Evolutionary conservation across 2,888 invertebrate genomes (phyloP).

Genomic region (Myathropa florea): DNA sequence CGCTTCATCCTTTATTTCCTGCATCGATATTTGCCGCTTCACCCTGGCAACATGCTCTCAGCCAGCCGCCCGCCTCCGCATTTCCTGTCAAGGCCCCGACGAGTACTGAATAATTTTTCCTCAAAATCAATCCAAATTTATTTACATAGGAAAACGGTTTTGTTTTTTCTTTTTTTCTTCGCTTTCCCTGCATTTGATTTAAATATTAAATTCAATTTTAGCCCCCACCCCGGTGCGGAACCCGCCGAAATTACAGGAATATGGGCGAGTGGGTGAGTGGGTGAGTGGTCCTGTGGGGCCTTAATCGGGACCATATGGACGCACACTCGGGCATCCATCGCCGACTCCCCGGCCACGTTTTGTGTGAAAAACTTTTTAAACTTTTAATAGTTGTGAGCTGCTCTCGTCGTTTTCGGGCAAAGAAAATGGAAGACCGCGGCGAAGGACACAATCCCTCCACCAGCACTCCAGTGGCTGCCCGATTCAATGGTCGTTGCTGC

Average conservation of each 20-base stretch:
- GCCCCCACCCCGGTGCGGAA: neutral
- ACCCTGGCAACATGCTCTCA: neutral
- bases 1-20: conserved; percentile 44
- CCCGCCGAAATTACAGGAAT: no score
- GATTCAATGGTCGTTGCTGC: neutral
- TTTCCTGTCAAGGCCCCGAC: neutral
- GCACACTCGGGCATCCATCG: conserved; percentile 13
- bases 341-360: neutral
- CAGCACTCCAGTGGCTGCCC: neutral
- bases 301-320: conserved; percentile 55
- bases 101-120: conserved; percentile 39
- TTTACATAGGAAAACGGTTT: conserved; percentile 63
- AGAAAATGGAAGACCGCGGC: conserved; percentile 36
- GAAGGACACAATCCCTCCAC: conserved; percentile 34
- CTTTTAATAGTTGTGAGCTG: conserved; percentile 59
- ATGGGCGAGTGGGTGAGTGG: no score
- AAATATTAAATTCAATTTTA: conserved; percentile 67
- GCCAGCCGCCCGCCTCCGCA: neutral
- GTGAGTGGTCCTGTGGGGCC: neutral
- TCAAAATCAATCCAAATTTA: conserved; percentile 64
- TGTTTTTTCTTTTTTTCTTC: conserved; percentile 29
- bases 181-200: conserved; percentile 54
- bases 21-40: conserved; percentile 17
- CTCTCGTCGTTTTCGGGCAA: conserved; percentile 14
- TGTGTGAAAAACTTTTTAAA: conserved; percentile 48